phyloP scores from a whole-genome alignment of 2,113 vertebrate species.

The Otis tarda region DNA sequence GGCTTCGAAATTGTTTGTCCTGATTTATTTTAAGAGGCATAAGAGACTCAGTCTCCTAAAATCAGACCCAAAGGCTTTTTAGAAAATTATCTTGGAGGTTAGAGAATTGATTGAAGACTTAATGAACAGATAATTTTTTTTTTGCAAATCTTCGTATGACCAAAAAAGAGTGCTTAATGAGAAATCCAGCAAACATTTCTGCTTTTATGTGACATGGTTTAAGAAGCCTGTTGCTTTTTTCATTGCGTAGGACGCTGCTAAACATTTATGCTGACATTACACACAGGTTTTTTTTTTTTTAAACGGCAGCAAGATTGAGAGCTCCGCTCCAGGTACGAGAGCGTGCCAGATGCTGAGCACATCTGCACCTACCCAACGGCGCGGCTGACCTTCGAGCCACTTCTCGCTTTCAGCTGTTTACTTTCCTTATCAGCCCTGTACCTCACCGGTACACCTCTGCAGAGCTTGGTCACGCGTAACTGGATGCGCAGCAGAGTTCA shows the following conservation, averaged over 20 bases:
- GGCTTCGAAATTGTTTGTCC: not conserved
- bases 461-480: not conserved
- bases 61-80: not conserved
- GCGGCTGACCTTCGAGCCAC: not conserved
- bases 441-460: not conserved
- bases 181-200: not conserved
- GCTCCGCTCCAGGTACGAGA: not conserved
- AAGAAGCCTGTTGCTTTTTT: not conserved
- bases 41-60: not conserved
- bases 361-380: not conserved
- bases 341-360: accelerated
- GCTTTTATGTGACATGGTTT: not conserved
- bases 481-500: not conserved
- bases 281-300: not conserved
- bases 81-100: not conserved
- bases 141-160: not conserved
- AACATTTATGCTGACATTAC: not conserved
- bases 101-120: not conserved
- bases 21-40: not conserved
- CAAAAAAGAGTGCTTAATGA: not conserved
- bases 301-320: not conserved
- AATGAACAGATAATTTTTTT: not conserved
- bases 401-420: slow-evolving; percentile 48
- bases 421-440: slow-evolving; percentile 25
- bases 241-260: not conserved